These are phyloP conservation scores for Epizoanthus illoricatus DNA, from an alignment of 92 coral and sea anemone genomes.

Conservation along the genomic window DNA sequence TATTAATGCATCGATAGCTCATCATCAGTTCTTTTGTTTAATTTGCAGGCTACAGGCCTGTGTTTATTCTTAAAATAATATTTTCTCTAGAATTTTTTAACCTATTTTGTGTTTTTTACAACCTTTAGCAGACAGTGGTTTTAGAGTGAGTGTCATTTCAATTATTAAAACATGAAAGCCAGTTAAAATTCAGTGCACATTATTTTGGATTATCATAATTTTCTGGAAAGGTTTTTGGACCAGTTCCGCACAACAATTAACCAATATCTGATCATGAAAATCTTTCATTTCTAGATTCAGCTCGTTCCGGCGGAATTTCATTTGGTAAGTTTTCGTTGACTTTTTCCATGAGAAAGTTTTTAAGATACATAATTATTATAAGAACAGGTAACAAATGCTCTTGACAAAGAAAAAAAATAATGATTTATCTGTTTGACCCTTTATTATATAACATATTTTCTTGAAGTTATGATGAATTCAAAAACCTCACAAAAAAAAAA, in stretches of 20 bases:
- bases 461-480: too few species aligned
- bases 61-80: constrained; percentile 7
- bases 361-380: constrained; percentile 5
- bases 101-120: constrained; percentile 17
- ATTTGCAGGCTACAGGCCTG: constrained; percentile 15
- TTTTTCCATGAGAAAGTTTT: background rate
- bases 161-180: constrained; percentile 17
- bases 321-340: constrained; percentile 17
- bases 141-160: constrained; percentile 19
- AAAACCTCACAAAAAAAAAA: too few species aligned
- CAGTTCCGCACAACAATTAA: constrained; percentile 16
- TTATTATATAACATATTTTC: too few species aligned
- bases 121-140: constrained; percentile 20
- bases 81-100: constrained; percentile 16
- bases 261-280: constrained; percentile 24
- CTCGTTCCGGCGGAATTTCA: constrained; percentile 27
- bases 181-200: constrained; percentile 18
- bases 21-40: constrained; percentile 5
- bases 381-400: background rate
- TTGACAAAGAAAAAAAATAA: too few species aligned
- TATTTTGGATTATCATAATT: constrained; percentile 7
- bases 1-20: constrained; percentile 8
- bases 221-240: constrained; percentile 16
- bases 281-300: constrained; percentile 24
- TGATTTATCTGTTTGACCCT: too few species aligned